phyloP scores from a whole-genome alignment of 1,140 invertebrate genomes.

The Drosophila bipectinata region DNA sequence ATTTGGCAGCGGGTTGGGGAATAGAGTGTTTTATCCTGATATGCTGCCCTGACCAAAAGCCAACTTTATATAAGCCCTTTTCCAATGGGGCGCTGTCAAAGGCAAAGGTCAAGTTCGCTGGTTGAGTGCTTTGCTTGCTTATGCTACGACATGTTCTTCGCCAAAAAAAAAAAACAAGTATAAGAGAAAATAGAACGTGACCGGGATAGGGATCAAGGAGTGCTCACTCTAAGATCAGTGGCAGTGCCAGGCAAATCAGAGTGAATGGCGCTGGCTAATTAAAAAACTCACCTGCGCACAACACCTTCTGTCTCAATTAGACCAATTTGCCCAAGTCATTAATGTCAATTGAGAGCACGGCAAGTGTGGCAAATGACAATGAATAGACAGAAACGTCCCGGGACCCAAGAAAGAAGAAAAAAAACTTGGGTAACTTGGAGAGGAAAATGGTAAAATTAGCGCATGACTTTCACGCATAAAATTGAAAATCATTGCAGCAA shows the following conservation, averaged over 20 bases:
- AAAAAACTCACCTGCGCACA: conserved; percentile 49
- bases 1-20: conserved; percentile 30
- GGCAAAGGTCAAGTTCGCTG: conserved; percentile 52
- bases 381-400: conserved; percentile 65
- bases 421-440: neutral
- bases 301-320: conserved; percentile 71
- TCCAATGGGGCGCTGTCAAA: conserved; percentile 39
- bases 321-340: conserved; percentile 68
- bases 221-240: conserved; percentile 8
- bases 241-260: conserved; percentile 28
- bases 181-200: conserved; percentile 19
- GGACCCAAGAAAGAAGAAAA: neutral
- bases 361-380: conserved; percentile 75
- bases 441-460: conserved; percentile 65
- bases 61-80: conserved; percentile 46
- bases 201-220: conserved; percentile 32
- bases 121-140: conserved; percentile 43
- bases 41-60: conserved; percentile 23
- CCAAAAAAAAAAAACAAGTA: neutral
- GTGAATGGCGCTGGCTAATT: conserved; percentile 56
- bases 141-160: conserved; percentile 35
- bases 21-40: conserved; percentile 52
- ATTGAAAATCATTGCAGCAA: conserved; percentile 82
- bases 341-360: conserved; percentile 66
- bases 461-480: conserved; percentile 80